A percentile compares a stretch with the other conserved stretches of the same genome.
Conservation (phyloP, 2,113 vertebrate genomes). For the Spea bombifrons region DNA sequence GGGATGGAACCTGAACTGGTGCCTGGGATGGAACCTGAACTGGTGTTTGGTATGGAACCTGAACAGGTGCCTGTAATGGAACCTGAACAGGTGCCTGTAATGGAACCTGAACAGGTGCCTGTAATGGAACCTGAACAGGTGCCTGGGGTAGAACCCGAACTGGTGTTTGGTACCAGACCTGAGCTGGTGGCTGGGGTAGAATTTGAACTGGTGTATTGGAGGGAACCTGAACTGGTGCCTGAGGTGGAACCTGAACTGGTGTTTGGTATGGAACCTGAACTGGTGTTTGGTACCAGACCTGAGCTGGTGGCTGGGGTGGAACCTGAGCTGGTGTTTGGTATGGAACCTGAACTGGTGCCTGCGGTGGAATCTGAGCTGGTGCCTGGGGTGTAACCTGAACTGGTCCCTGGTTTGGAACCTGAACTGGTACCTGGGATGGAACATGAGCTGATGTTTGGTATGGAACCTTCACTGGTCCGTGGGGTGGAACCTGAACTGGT, state of each 20-base stretch:
- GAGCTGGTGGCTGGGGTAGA: too few species aligned
- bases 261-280: neutral
- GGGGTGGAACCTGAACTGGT: neutral
- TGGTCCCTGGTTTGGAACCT: neutral
- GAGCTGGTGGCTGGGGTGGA: too few species aligned
- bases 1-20: neutral
- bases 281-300: neutral
- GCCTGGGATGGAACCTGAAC: neutral
- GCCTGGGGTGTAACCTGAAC: neutral
- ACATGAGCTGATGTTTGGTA: neutral
- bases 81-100: neutral
- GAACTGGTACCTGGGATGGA: neutral
- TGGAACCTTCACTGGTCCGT: neutral
- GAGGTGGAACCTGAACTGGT: neutral
- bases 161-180: neutral
- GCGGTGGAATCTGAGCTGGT: neutral
- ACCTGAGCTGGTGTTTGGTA: too few species aligned
- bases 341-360: neutral
- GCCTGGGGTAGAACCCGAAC: neutral
- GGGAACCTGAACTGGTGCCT: neutral
- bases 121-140: neutral
- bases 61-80: neutral
- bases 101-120: neutral
- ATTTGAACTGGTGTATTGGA: neutral
- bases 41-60: neutral